Evolutionary conservation across 2,888 invertebrate species (phyloP).

Genomic region (Cylloceria caligata): DNA sequence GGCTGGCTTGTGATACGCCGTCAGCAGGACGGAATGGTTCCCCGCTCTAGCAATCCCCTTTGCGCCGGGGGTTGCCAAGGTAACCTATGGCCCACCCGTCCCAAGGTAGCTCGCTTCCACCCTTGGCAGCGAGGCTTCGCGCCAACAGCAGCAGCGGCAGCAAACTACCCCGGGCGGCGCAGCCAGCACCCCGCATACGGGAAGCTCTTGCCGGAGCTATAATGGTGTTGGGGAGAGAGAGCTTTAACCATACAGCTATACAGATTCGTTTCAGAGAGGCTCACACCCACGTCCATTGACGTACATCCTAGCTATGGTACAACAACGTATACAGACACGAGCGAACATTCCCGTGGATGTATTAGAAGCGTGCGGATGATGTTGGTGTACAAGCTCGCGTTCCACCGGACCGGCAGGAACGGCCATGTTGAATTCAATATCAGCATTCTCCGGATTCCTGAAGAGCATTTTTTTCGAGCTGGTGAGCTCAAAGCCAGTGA

Average conservation of each 20-base stretch:
- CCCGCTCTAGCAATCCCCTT: conserved; percentile 75
- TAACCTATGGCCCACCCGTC: conserved; percentile 83
- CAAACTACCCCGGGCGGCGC: conserved; percentile 73
- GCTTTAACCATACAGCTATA: conserved; percentile 13
- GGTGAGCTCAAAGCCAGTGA: not conserved
- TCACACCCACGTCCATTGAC: conserved; percentile 64
- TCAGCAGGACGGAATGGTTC: conserved; percentile 83
- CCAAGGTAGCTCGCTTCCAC: conserved; percentile 66
- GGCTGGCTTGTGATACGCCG: conserved; percentile 78
- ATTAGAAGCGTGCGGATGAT: conserved; percentile 62
- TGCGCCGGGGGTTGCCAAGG: conserved; percentile 73
- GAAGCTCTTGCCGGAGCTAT: conserved; percentile 34
- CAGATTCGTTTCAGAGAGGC: conserved; percentile 51
- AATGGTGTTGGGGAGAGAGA: conserved; percentile 28
- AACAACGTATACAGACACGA: conserved; percentile 41
- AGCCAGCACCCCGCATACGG: conserved; percentile 67
- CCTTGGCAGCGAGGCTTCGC: conserved; percentile 69
- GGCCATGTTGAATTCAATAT: conserved; percentile 85
- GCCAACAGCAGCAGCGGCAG: conserved; percentile 58
- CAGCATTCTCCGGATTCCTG: conserved; percentile 82
- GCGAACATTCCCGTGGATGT: conserved; percentile 45
- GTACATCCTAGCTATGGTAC: conserved; percentile 63
- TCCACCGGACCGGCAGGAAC: conserved; percentile 74
- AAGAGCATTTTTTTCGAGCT: conserved; percentile 72
- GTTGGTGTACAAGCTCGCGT: conserved; percentile 52